Evolutionary conservation across 2,113 vertebrate species (phyloP), one percentile per base, ranked within the genome.

Genomic region (Steatornis caripensis): DNA sequence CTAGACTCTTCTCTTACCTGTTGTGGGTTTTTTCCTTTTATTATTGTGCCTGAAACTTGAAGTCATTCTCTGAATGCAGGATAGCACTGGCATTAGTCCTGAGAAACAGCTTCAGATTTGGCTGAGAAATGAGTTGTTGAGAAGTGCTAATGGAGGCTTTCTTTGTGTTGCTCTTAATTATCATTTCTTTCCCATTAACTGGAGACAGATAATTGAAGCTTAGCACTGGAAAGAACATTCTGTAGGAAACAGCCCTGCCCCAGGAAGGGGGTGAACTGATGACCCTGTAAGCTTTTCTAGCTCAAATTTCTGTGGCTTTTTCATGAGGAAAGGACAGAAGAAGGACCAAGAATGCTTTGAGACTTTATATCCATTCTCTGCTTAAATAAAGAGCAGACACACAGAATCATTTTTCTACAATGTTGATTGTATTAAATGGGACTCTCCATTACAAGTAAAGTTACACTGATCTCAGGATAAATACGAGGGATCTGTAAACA

Each of bases 131-230:
- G 66, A 79, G 1, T 5, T 87, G 62, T 70, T 87, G 89, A 94
- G 87, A 96, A 97, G 89, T 82, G 51, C 65, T 83, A 37, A 81
- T 79, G 84, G 58, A 91, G 81, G 11, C 89, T 95, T 94, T 94
- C 92, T 92, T 97, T 97, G 89, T 97, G 65, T 69, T 93, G 43
- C 74, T 93, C 74, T 87, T 94, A 94, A 95, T 96, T 96, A 95
- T 95, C 20, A 76, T 95, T 97, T 95, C 91, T 97, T 95, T 97
- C 91, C 93, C 94, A 94, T 95, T 96, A 95, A 76, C 81, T 87
- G 80, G 95, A 96, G 94, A 87, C 89, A 89, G 90, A 93, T 94
- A 95, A 94, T 91, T 87, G 86, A 79, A 91, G 66, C 78, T 92
- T 93, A 85, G 89, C 74, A 70, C 81, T 95, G 91, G 89, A 95